Base-by-base conservation (phyloP, 2,113 vertebrate species). In the Myxocyprinus asiaticus region DNA sequence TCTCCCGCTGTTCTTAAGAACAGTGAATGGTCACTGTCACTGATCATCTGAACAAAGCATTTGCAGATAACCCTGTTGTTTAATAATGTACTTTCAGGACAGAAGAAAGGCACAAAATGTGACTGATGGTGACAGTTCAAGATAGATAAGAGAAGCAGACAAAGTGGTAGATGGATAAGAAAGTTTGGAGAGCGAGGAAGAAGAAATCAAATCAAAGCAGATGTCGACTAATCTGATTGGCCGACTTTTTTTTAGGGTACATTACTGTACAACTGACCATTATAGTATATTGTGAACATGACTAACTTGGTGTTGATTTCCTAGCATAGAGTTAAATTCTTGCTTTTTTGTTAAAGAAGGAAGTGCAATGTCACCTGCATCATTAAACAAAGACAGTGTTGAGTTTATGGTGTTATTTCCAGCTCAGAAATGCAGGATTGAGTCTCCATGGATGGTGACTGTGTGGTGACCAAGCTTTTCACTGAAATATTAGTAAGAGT, bases 381-480 rank as follows among this genome's bases (percentile, higher is more conserved):
- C 10, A n/a, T 59, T 70, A 73, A 73, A 90, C 88, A 91, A 91
- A 87, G 90, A 82, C 87, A 81, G 62, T 85, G 87, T 88, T 90
- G 87, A 89, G 55, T n/a, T 61, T 9, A 80, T 65, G 3, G 59
- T 42, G 45, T 61, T 15, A 45, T 50, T 17, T 44, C 58, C 9
- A 33, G 22, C 44, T 22, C 15, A 22, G n/a, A 22, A 47, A 15
- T 45, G 62, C 70, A 73, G 70, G 56, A 44, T 72, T 22, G 15
- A 74, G 71, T 76, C 47, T 61, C 61, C 9, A 17, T 65, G 8
- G 74, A 76, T 22, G 61, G 48, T 51, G 61, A 51, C 61, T 66
- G 48, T 4, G 50, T 65, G 33, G 44, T 53, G 62, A 55, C 14
- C 14, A 9, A 75, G 72, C 72, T 73, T 73, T 45, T 73, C 9